Conservation (phyloP, 2,113 vertebrate genomes). For the Serinus canaria region DNA sequence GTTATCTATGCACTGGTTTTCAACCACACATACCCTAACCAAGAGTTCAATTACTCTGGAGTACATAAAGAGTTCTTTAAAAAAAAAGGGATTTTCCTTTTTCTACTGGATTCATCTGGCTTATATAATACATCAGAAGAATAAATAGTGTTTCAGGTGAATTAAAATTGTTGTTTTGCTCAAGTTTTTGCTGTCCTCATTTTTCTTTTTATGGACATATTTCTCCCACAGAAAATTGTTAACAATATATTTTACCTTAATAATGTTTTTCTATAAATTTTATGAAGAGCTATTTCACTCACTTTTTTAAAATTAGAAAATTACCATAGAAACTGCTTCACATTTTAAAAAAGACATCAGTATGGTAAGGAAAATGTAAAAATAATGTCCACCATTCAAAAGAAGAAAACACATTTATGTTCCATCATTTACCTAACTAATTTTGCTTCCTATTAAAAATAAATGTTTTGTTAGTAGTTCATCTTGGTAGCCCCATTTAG, state of each 20-base stretch:
- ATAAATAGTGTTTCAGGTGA: background rate
- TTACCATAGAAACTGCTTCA: constrained; percentile 5
- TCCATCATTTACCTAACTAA: background rate
- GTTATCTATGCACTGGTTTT: background rate
- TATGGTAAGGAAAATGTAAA: background rate
- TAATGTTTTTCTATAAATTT: background rate
- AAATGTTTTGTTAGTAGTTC: background rate
- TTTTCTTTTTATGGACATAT: background rate
- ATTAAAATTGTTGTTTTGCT: background rate
- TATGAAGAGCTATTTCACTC: background rate
- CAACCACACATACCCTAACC: background rate
- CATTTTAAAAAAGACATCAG: background rate
- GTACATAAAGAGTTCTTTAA: background rate
- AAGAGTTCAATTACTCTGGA: background rate
- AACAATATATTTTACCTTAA: background rate
- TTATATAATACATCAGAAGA: background rate
- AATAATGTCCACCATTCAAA: background rate
- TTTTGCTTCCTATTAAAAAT: background rate
- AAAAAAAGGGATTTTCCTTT: background rate
- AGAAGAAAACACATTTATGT: background rate
- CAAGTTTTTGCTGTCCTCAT: background rate
- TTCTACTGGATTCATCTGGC: background rate
- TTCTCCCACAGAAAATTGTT: background rate
- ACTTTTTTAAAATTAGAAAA: constrained; percentile 14
- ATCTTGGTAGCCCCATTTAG: background rate